Evolutionary conservation across 2,113 vertebrate species (phyloP), one percentile per base, ranked within the genome.

Genomic region (Conger conger): DNA sequence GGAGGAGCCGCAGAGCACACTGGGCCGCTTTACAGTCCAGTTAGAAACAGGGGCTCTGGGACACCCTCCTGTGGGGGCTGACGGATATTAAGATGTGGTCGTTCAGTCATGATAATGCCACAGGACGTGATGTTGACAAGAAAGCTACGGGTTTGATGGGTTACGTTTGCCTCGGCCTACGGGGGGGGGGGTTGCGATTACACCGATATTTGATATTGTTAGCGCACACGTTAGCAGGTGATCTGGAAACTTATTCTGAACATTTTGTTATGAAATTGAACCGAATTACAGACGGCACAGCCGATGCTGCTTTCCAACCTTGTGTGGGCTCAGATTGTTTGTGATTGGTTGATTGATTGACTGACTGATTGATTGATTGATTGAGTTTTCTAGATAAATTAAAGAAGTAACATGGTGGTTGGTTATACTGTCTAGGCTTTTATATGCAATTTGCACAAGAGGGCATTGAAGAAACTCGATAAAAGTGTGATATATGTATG

Each of bases 41-140:
- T 81, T 81, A 86, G 57, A 78, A 88, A 84, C 76, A 50, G 8
- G 4, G 35, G 33, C 81, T 76, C 45, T 40, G 76, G 73, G 57
- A 81, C 23, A 37, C 38, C 35, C 79, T 1, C 42, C 76, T 77
- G 40, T 57, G 54, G 54, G 54, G 54, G 54, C 8, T 8, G 78
- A 79, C 6, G 37, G 76, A 60, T 38, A 57, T 60, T 84, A 35
- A 36, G n/a, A 20, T 63, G 18, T 54, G 77, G 36, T 30, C 45
- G 23, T 30, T 84, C 78, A 27, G 54, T 79, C 80, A 37, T 57
- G 68, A 73, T 33, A n/a, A 33, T 79, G 30, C 33, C 76, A 50
- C 36, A 77, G 18, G 38, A 60, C 79, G 35, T 60, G 76, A 63
- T 63, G 60, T 35, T n/a, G 33, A 79, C 53, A 63, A 79, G 23